Base-by-base conservation (phyloP, 2,888 invertebrate genomes). In the Callyntrura sp. region DNA sequence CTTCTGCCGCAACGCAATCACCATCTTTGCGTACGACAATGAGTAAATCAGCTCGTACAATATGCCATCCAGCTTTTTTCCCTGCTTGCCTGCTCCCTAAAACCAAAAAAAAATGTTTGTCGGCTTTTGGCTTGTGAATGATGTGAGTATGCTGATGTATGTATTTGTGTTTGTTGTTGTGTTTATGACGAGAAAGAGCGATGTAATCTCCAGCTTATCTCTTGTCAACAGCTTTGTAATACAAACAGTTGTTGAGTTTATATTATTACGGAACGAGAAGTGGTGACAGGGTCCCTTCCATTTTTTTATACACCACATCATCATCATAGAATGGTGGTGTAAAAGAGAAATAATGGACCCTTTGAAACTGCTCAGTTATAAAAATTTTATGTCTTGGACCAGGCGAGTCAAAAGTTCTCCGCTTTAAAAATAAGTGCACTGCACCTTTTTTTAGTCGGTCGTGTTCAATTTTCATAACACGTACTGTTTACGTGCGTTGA, bases 141-240 rank as follows among this genome's bases (percentile, higher is more conserved):
- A 35, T 65, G 43, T 60, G 45, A 14, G 51, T 68, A 43, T 83
- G 62, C 48, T 82, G 60, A 35, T 79, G 28, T 87, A 20, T 35
- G 25, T 20, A 23, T 28, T 14, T 83, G 20, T 83, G 65, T 35
- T 14, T 76, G 6, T 45, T 78, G 28, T 60, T 28, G 35, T 35
- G 35, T 35, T 35, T 35, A 6, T 35, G 35, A 2, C 25, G 51
- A 51, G 51, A 5, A n/a, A 51, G 51, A 62, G 60, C 81, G 78
- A 85, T 90, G 86, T 86, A 86, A 85, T 90, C 86, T 86, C 45
- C 12, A 81, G 90, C 90, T 90, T 90, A 90, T 90, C 90, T 90
- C 90, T 86, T 90, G 90, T 90, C 90, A 86, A 90, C 90, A 90
- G 90, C 90, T 90, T 90, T 90, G 86, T 90, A 90, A 81, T 57